These are phyloP conservation scores for Ovis aries DNA, from an alignment of 2,113 vertebrate species.

Conservation along the genomic window ARS-UI_Ramb_v3.0 NC_056060.1:96755501-96756000, in stretches of 20 bases:
- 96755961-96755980: not conserved
- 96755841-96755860: rapidly evolving
- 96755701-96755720: not conserved
- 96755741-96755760: not conserved
- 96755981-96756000: not conserved
- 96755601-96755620: not conserved
- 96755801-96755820: not conserved
- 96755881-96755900: rapidly evolving
- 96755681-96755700: not conserved
- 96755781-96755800: not conserved
- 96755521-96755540: not conserved
- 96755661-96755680: not conserved
- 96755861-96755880: rapidly evolving
- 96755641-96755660: not conserved
- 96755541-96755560: not conserved
- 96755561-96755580: not conserved
- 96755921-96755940: not conserved
- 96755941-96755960: not conserved
- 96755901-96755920: rapidly evolving
- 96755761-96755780: not conserved
- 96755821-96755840: rapidly evolving
- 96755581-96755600: not conserved
- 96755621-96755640: not conserved
- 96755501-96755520: rapidly evolving
- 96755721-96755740: not conserved